Evolutionary conservation across 2,797 vertebrate species (phyloP).

Genomic region (Pseudotriccus pelzelni): DNA sequence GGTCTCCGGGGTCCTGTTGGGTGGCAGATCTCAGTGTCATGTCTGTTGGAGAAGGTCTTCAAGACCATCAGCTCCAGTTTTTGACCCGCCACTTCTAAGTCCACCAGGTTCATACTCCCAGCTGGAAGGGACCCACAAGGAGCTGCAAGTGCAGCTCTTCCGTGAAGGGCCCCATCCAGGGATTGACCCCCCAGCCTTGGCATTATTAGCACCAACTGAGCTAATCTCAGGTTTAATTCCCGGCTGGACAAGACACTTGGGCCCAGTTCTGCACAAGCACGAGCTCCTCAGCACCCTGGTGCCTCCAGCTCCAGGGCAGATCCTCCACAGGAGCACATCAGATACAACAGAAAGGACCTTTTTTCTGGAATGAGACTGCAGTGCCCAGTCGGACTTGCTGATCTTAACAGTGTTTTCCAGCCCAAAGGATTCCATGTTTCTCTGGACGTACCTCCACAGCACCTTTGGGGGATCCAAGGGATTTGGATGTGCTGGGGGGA

Average conservation of each 20-base stretch:
- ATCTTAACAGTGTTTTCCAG: neutral
- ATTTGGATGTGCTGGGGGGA: neutral
- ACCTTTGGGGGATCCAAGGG: neutral
- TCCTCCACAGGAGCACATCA: fast-evolving
- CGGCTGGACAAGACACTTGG: neutral
- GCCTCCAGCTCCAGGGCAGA: neutral
- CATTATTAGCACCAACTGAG: neutral
- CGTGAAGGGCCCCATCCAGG: neutral
- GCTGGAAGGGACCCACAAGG: neutral
- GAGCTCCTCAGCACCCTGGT: neutral
- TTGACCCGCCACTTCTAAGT: fast-evolving
- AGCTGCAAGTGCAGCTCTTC: neutral
- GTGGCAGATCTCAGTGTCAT: neutral
- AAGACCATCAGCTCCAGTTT: fast-evolving
- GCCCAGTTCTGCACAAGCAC: neutral
- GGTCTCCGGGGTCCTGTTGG: neutral
- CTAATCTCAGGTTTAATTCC: neutral
- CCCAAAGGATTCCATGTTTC: fast-evolving
- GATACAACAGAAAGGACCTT: neutral
- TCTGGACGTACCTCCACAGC: neutral
- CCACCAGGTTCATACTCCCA: neutral
- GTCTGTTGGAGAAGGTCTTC: fast-evolving
- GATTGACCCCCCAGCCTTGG: neutral
- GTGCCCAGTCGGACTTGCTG: neutral
- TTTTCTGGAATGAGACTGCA: neutral